These are phyloP conservation scores for Drosophila helvetica DNA, from an alignment of 2,888 invertebrate species.

Conservation along the genomic window DNA sequence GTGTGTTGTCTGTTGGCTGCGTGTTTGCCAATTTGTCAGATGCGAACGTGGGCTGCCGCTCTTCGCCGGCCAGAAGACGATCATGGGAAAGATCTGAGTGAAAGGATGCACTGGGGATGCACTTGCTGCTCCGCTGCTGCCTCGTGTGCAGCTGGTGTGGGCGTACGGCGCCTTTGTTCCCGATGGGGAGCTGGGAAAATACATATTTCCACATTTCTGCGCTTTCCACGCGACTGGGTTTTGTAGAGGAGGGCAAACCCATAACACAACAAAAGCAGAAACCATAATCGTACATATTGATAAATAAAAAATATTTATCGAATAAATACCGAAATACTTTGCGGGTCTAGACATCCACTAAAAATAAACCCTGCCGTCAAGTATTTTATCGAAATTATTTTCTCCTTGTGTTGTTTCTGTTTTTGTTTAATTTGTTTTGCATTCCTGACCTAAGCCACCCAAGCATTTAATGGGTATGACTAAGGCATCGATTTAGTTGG, in stretches of 20 bases:
- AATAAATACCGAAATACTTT: slow-evolving; percentile 32
- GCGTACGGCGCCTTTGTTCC: slow-evolving; percentile 41
- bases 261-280: slow-evolving; percentile 5
- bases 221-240: slow-evolving; percentile 19
- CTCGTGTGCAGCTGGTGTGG: slow-evolving; percentile 46
- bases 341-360: slow-evolving; percentile 39
- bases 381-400: slow-evolving; percentile 39
- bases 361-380: slow-evolving; percentile 50
- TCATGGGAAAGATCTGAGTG: slow-evolving; percentile 59
- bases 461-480: slow-evolving; percentile 35
- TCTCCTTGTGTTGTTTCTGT: slow-evolving; percentile 3
- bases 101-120: slow-evolving; percentile 59
- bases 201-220: slow-evolving; percentile 33
- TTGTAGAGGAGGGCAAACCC: neutral
- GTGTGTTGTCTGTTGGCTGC: slow-evolving; percentile 30
- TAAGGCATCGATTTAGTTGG: slow-evolving; percentile 21
- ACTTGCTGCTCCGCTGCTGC: neutral
- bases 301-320: slow-evolving; percentile 50
- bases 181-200: slow-evolving; percentile 51
- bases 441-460: slow-evolving; percentile 66
- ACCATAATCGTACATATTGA: slow-evolving; percentile 5
- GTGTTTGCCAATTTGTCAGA: slow-evolving; percentile 72
- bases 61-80: neutral
- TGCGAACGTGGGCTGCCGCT: slow-evolving; percentile 42
- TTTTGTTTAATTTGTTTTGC: slow-evolving; percentile 23